These are phyloP conservation scores for Asteroscopus sphinx DNA, from an alignment of 2,888 invertebrate species.

Conservation along the genomic window DNA sequence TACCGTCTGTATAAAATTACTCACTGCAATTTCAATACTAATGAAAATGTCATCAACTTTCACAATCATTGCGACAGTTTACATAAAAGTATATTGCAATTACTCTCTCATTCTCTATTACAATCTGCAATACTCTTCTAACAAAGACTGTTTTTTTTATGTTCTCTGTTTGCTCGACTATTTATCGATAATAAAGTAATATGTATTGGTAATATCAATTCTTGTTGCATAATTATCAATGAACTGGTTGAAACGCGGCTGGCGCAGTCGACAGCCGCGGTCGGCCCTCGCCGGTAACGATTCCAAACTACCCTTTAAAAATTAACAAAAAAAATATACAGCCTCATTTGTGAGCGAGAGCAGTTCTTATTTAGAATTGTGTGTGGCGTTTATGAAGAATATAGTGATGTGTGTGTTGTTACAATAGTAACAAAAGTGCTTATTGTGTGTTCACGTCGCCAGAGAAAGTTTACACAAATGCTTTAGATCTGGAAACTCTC, in stretches of 20 bases:
- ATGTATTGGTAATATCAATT: constrained; percentile 73
- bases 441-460: constrained; percentile 50
- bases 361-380: constrained; percentile 19
- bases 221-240: constrained; percentile 78
- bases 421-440: constrained; percentile 45
- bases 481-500: constrained; percentile 58
- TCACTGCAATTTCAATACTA: constrained; percentile 17
- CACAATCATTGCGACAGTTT: constrained; percentile 35
- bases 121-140: constrained; percentile 51
- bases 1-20: not conserved
- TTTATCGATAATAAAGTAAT: constrained; percentile 78
- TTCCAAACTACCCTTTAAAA: constrained; percentile 47
- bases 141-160: constrained; percentile 64
- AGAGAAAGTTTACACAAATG: constrained; percentile 71
- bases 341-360: constrained; percentile 10
- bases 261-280: constrained; percentile 71
- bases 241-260: constrained; percentile 64
- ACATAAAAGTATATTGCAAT: constrained; percentile 37
- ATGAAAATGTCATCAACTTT: constrained; percentile 40
- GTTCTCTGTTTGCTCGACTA: constrained; percentile 45
- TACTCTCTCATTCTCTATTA: constrained; percentile 34
- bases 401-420: constrained; percentile 33
- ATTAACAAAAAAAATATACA: constrained; percentile 27
- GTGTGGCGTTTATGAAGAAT: constrained; percentile 25
- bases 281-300: constrained; percentile 71